Evolutionary conservation across 2,888 invertebrate species (phyloP).

Genomic region (Brachycybe producta): DNA sequence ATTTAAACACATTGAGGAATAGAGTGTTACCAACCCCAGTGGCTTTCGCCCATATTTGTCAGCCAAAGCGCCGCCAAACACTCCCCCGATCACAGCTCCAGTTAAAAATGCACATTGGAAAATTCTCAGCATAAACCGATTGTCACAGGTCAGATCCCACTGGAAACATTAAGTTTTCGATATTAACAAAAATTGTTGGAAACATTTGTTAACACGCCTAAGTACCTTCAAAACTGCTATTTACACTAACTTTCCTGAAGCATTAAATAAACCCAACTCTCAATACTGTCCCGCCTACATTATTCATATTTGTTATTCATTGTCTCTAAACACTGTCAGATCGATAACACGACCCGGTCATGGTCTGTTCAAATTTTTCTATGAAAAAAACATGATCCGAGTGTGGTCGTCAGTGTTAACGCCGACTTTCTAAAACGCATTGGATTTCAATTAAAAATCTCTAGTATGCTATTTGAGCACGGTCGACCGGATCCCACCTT

Average conservation of each 20-base stretch:
- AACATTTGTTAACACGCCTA: too few species aligned
- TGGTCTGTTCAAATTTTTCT: too few species aligned
- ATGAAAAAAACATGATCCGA: too few species aligned
- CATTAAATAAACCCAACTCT: too few species aligned
- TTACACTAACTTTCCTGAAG: neutral
- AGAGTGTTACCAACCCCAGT: constrained; percentile 19
- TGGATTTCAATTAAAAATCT: too few species aligned
- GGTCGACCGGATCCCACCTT: too few species aligned
- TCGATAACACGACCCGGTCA: too few species aligned
- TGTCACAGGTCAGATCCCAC: constrained; percentile 15
- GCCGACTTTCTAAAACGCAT: too few species aligned
- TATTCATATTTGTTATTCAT: too few species aligned
- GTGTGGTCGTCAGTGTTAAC: too few species aligned
- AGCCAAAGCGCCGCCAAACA: constrained; percentile 16
- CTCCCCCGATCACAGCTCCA: constrained; percentile 17
- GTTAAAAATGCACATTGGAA: constrained; percentile 14
- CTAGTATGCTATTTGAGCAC: too few species aligned
- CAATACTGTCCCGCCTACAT: neutral
- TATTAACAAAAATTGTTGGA: neutral
- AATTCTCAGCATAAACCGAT: constrained; percentile 11
- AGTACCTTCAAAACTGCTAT: neutral
- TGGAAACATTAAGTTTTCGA: constrained; percentile 8
- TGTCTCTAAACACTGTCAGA: too few species aligned
- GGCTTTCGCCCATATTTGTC: constrained; percentile 20
- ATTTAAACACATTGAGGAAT: constrained; percentile 13